Evolutionary conservation across 2,888 invertebrate genomes (phyloP).

Genomic region (Atethmia centrago): DNA sequence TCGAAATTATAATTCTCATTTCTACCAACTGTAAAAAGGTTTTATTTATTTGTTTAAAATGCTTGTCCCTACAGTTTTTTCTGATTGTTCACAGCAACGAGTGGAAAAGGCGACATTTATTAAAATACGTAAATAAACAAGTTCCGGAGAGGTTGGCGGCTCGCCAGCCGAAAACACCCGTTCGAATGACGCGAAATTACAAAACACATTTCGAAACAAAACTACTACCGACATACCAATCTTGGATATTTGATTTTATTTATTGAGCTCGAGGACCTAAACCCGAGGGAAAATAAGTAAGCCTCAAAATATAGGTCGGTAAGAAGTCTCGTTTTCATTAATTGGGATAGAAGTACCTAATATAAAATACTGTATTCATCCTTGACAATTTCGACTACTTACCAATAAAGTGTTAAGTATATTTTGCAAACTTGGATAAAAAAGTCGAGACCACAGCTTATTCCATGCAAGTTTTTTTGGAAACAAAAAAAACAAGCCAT

Average conservation of each 20-base stretch:
- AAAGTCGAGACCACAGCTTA: neutral
- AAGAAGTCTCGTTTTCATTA: neutral
- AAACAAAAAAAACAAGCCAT: neutral
- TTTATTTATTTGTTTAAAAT: slow-evolving; percentile 19
- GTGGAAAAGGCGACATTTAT: slow-evolving; percentile 59
- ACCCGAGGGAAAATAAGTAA: slow-evolving; percentile 20
- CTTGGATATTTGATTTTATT: slow-evolving; percentile 24
- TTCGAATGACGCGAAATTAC: slow-evolving; percentile 45
- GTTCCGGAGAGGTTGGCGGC: slow-evolving; percentile 63
- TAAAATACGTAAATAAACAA: slow-evolving; percentile 67
- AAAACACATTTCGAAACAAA: slow-evolving; percentile 39
- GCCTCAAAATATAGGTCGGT: neutral
- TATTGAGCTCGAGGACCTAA: neutral
- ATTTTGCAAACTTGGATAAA: neutral
- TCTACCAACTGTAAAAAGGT: slow-evolving; percentile 1
- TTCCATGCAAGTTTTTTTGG: neutral
- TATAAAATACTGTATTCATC: neutral
- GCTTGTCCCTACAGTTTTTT: slow-evolving; percentile 24
- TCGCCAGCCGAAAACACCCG: slow-evolving; percentile 56
- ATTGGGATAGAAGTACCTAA: neutral
- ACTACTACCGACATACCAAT: slow-evolving; percentile 16
- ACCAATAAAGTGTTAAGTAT: neutral
- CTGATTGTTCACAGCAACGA: slow-evolving; percentile 42
- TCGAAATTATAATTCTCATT: slow-evolving; percentile 37
- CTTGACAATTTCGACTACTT: neutral